phyloP scores from a whole-genome alignment of 2,113 vertebrate species.

The Pygoscelis adeliae region DNA sequence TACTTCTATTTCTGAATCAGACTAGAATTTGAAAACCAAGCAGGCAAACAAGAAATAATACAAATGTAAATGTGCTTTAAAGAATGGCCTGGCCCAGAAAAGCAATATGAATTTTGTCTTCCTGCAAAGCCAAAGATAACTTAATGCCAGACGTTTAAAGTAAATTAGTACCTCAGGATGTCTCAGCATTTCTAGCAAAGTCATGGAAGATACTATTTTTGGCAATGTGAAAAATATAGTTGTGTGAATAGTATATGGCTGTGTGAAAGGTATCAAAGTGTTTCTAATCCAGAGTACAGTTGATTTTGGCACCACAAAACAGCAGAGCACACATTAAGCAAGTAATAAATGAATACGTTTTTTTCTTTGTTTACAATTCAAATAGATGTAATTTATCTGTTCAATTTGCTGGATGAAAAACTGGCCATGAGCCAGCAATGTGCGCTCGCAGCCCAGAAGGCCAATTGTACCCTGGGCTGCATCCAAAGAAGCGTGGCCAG shows the following conservation, averaged over 20 bases:
- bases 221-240: neutral
- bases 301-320: neutral
- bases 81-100: neutral
- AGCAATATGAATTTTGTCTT: neutral
- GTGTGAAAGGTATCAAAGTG: neutral
- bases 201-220: neutral
- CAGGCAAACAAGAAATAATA: neutral
- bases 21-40: neutral
- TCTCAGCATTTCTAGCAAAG: neutral
- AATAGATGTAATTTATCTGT: neutral
- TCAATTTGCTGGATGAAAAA: neutral
- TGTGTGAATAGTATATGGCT: neutral
- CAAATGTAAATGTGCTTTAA: neutral
- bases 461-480: fast-evolving
- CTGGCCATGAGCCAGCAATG: neutral
- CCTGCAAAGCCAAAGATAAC: neutral
- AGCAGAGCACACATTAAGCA: neutral
- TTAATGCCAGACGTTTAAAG: neutral
- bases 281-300: neutral
- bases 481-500: fast-evolving
- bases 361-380: neutral
- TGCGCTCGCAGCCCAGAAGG: neutral
- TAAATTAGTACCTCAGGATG: neutral
- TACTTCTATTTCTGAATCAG: neutral
- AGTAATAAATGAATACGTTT: neutral